These are phyloP conservation scores for Euplexia lucipara DNA, from an alignment of 2,888 invertebrate genomes.

Conservation along the genomic window DNA sequence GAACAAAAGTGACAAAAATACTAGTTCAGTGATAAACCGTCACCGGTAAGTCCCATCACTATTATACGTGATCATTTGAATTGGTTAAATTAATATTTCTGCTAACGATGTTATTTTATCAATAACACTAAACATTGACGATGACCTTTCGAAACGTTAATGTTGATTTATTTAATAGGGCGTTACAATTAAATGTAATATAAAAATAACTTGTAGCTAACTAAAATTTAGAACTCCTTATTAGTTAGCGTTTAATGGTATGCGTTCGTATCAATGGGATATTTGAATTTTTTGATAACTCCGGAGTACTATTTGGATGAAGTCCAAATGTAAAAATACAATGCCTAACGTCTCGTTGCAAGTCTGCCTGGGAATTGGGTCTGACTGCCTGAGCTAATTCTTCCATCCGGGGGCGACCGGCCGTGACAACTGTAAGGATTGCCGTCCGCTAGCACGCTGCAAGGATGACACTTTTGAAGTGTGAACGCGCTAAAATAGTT, in stretches of 20 bases:
- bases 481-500: slow-evolving; percentile 40
- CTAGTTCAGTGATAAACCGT: slow-evolving; percentile 50
- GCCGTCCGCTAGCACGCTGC: slow-evolving; percentile 12
- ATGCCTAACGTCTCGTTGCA: slow-evolving; percentile 83
- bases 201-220: slow-evolving; percentile 41
- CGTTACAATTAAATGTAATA: slow-evolving; percentile 57
- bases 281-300: slow-evolving; percentile 77
- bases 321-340: slow-evolving; percentile 90
- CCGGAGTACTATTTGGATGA: slow-evolving; percentile 87
- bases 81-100: slow-evolving; percentile 28
- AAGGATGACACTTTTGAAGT: slow-evolving; percentile 44
- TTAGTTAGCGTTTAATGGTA: slow-evolving; percentile 42
- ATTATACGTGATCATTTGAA: too few relatives aligned
- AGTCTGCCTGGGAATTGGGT: slow-evolving; percentile 80
- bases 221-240: slow-evolving; percentile 40
- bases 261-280: slow-evolving; percentile 66
- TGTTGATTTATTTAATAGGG: slow-evolving; percentile 48
- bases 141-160: slow-evolving; percentile 62
- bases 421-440: slow-evolving; percentile 41
- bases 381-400: slow-evolving; percentile 66
- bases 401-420: slow-evolving; percentile 60
- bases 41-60: slow-evolving; percentile 57
- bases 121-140: slow-evolving; percentile 58
- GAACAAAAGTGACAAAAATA: slow-evolving; percentile 55
- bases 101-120: slow-evolving; percentile 60